Percentiles rank a stretch among this genome's conserved stretches.
Evolutionary conservation across 2,888 invertebrate species (phyloP).

Genomic region (Rhingia rostrata): DNA sequence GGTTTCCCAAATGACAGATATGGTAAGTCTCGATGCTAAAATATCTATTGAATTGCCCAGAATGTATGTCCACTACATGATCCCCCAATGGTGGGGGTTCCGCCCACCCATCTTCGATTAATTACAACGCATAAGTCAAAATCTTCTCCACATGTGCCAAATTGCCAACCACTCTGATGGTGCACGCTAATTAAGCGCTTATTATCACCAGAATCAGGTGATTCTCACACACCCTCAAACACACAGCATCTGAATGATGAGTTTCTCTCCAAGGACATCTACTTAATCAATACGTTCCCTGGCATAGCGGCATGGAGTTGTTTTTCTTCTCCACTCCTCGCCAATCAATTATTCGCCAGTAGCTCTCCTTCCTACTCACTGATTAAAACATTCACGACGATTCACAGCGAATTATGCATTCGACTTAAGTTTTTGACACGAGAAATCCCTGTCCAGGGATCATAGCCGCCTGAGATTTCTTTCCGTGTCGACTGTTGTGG

Average conservation of each 20-base stretch:
- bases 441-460: constrained; percentile 70
- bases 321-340: constrained; percentile 21
- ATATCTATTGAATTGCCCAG: not conserved
- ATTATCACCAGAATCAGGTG: constrained; percentile 66
- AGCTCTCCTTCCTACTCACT: constrained; percentile 15
- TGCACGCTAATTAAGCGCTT: constrained; percentile 64
- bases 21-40: no score
- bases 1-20: no score
- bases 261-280: constrained; percentile 70
- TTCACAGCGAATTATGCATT: constrained; percentile 70
- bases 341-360: constrained; percentile 65
- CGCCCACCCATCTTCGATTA: constrained; percentile 15
- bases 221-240: constrained; percentile 11
- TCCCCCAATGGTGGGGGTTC: not conserved
- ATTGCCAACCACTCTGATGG: constrained; percentile 43
- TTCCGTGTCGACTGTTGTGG: constrained; percentile 20
- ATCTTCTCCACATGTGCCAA: constrained; percentile 48
- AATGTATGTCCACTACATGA: not conserved
- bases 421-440: constrained; percentile 74
- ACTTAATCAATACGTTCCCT: constrained; percentile 57
- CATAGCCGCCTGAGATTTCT: constrained; percentile 65
- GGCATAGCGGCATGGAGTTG: not conserved
- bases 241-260: constrained; percentile 40
- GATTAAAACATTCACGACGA: constrained; percentile 70
- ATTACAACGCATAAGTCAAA: constrained; percentile 63